Percentiles rank a stretch among this genome's conserved stretches.
These are phyloP conservation scores for Archips xylosteana DNA, from an alignment of 2,888 invertebrate genomes.

Conservation along the genomic window DNA sequence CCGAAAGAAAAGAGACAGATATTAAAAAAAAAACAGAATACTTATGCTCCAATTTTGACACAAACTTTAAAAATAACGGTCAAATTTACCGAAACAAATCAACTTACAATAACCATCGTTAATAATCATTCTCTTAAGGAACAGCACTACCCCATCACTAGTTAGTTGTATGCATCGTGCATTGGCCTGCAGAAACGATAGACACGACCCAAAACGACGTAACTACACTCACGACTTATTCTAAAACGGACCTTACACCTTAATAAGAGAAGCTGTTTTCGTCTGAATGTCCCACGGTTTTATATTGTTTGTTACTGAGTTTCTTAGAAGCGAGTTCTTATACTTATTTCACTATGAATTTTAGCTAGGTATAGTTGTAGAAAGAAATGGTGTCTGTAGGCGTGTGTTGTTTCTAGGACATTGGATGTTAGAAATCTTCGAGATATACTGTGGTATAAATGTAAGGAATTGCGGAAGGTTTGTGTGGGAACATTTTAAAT, in stretches of 20 bases:
- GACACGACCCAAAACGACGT: constrained; percentile 55
- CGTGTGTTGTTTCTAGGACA: constrained; percentile 82
- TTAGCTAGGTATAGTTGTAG: constrained; percentile 82
- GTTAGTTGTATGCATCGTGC: constrained; percentile 85
- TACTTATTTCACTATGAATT: constrained; percentile 85
- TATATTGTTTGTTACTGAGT: constrained; percentile 42
- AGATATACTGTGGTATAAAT: constrained; percentile 63
- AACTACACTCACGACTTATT: constrained; percentile 45
- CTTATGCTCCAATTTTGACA: no score
- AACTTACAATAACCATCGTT: constrained; percentile 15
- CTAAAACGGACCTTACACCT: constrained; percentile 47
- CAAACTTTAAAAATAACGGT: neutral
- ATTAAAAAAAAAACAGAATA: no score
- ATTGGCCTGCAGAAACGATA: constrained; percentile 82
- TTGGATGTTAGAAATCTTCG: constrained; percentile 80
- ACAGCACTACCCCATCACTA: constrained; percentile 69
- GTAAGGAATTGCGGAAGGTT: constrained; percentile 44
- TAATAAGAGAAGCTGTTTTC: constrained; percentile 33
- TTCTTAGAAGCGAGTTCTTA: constrained; percentile 83
- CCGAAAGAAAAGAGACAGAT: no score
- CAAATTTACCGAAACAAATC: neutral
- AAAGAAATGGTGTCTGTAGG: constrained; percentile 83
- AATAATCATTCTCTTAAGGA: constrained; percentile 10
- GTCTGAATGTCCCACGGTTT: neutral
- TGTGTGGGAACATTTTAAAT: constrained; percentile 34